Base-by-base conservation (phyloP, 2,888 invertebrate species). In the Bimastos eiseni region DNA sequence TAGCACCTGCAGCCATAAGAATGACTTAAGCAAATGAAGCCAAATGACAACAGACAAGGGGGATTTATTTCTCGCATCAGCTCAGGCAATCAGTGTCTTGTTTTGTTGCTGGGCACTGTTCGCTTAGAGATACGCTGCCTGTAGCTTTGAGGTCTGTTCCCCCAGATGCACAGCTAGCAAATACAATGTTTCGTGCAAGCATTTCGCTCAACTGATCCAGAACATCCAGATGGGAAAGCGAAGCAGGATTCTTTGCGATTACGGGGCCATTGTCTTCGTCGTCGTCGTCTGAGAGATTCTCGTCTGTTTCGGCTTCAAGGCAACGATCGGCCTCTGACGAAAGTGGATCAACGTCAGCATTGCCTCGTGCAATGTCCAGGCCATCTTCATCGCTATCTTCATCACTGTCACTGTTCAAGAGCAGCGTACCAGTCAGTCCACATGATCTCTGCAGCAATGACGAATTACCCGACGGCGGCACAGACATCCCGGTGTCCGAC, bases 311-410 rank as follows among this genome's bases (percentile, higher is more conserved):
- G 37, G 90, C 90, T 38, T 90, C 90, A 33, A 90, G 90, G 84
- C 90, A 49, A 33, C 90, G 90, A 44, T 90, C 90, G n/a, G 90
- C 90, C 86, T 90, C 90, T 33, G 90, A 90, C n/a, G 90, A 90
- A 37, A 90, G 86, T 19, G 84, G 83, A 84, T 90, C 90, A 24
- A 90, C 86, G 24, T 84, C 83, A n/a, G 90, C 38, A 38, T 90
- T 84, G 38, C 83, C 37, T 34, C 33, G 38, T 38, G 83, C 38
- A 30, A 90, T 41, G 38, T 19, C 24, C 38, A 41, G 11, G 90
- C 90, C 70, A 8, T 34, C 70, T 38, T 36, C 90, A 21, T 84
- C 90, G n/a, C 84, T 84, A n/a, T 84, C 84, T n/a, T 90, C 90
- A n/a, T 49, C 49, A 38, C 90, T 90, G 89, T 49, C 49, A 37